Conservation (phyloP, 2,888 invertebrate species). For the Laothoe populi region DNA sequence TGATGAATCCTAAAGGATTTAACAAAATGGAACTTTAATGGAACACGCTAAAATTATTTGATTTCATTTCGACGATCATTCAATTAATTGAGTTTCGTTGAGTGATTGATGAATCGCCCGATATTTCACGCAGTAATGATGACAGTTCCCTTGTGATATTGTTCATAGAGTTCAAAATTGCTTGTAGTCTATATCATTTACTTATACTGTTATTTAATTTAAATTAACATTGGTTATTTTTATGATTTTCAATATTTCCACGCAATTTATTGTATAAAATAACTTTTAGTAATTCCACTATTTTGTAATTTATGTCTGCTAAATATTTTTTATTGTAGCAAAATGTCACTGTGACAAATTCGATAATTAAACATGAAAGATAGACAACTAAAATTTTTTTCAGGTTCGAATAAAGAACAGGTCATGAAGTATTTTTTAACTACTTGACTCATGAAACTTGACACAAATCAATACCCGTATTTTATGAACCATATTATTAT, state of each 20-base stretch:
- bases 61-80: constrained; percentile 20
- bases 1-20: constrained; percentile 1
- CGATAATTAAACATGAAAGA: too few relatives aligned
- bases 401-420: too few relatives aligned
- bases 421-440: constrained; percentile 14
- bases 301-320: too few relatives aligned
- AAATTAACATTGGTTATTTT: too few relatives aligned
- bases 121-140: constrained; percentile 14
- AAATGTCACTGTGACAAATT: too few relatives aligned
- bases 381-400: neutral
- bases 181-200: neutral
- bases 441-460: constrained; percentile 3
- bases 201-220: too few relatives aligned
- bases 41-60: constrained; percentile 7
- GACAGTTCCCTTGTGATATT: constrained; percentile 1
- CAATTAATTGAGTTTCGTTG: constrained; percentile 21
- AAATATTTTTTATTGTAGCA: too few relatives aligned
- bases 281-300: too few relatives aligned
- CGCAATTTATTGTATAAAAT: too few relatives aligned
- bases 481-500: neutral
- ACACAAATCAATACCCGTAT: constrained; percentile 9
- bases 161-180: neutral
- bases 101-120: constrained; percentile 16
- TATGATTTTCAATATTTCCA: too few relatives aligned
- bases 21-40: constrained; percentile 13